Percentiles rank a stretch among this genome's conserved stretches.
phyloP scores from a whole-genome alignment of 1,140 invertebrate genomes.

The Bombus haemorrhoidalis region DNA sequence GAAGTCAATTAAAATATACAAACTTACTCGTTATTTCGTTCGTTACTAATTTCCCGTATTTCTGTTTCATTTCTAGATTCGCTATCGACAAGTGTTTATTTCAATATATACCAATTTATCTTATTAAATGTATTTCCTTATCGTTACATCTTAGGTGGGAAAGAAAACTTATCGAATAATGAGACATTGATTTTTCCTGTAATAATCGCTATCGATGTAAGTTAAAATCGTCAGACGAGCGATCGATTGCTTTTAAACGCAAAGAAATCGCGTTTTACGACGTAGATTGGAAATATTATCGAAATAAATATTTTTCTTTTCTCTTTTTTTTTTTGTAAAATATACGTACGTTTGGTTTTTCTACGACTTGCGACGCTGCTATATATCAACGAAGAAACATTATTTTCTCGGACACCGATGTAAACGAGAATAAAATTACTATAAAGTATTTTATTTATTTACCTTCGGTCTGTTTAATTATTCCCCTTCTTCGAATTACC shows the following conservation, averaged over 20 bases:
- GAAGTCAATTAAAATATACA: too few species aligned
- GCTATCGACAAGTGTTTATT: neutral
- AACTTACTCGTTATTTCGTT: too few species aligned
- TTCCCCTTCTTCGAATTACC: neutral
- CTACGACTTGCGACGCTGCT: neutral
- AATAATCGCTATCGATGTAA: neutral
- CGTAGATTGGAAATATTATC: too few species aligned
- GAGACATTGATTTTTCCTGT: neutral
- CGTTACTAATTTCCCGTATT: neutral
- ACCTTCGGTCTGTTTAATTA: neutral
- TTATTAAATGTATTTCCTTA: neutral
- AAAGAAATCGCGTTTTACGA: neutral
- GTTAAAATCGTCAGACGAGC: neutral
- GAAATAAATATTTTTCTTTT: neutral
- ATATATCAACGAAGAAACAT: neutral
- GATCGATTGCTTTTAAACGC: neutral
- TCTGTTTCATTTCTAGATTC: neutral
- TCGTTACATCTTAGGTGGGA: neutral
- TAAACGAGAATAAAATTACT: neutral
- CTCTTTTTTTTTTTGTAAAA: neutral
- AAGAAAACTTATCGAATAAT: neutral
- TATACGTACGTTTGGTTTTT: neutral
- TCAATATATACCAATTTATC: too few species aligned
- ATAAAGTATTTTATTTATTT: neutral
- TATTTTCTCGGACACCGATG: neutral